Base-by-base conservation (phyloP, 2,113 vertebrate genomes). In the Nipponia nippon region DNA sequence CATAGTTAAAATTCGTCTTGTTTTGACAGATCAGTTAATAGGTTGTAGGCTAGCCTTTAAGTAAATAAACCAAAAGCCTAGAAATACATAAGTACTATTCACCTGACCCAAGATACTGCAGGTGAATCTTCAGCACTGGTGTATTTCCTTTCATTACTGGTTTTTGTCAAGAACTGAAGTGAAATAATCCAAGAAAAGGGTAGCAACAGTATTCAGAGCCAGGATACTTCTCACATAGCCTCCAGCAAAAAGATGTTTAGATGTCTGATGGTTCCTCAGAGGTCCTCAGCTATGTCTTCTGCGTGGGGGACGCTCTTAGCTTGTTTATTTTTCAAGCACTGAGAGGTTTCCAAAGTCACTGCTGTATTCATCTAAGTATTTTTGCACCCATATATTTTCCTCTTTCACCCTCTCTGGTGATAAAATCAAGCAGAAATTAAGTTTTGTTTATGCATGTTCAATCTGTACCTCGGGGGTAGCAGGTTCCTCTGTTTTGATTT, bases 401-500 rank as follows among this genome's bases (percentile, higher is more conserved):
- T 90, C 71, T 93, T 95, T 93, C 34, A 84, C 21, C 30, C 40
- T 89, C 52, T 67, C 44, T 63, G 53, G 40, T 84, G 61, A 91
- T 69, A 94, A 95, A 96, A 95, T 93, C 94, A 97, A 94, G 66
- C 65, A 76, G 58, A 87, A 91, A 91, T 95, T 94, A 96, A 69
- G 46, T 94, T 94, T 65, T 96, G 58, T 96, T 96, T 97, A 97
- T 97, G 96, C 84, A 86, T 56, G 53, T 62, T 95, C 61, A 76
- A 9, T 79, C 73, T 85, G 46, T 83, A 42, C 34, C 2, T 17
- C 32, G 71, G 75, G 87, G 50, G 72, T 93, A 77, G 76, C 63
- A 67, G 62, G 55, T 86, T 91, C 61, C 52, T 93, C 59, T 97
- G 95, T 92, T 97, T 87, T 96, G 93, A 96, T 97, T 97, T 95